These are phyloP conservation scores for Aphelocoma coerulescens DNA, from an alignment of 2,113 vertebrate species.

Conservation along the genomic window DNA sequence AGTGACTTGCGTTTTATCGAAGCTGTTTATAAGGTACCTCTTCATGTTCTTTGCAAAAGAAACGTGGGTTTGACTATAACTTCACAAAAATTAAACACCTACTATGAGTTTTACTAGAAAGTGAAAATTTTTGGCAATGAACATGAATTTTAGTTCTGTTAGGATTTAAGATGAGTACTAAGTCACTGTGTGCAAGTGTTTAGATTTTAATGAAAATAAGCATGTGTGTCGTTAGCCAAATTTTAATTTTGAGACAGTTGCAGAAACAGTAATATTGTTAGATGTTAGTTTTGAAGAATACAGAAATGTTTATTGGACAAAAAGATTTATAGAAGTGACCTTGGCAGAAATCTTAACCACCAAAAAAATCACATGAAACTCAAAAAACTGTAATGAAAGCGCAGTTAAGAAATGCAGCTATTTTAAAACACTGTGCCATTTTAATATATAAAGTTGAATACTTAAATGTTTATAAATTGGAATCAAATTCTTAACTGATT, in stretches of 20 bases:
- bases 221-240: not conserved
- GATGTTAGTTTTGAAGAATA: not conserved
- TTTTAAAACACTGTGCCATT: not conserved
- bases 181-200: not conserved
- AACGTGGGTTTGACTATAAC: not conserved
- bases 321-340: not conserved
- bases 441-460: not conserved
- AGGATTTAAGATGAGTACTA: not conserved
- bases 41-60: not conserved
- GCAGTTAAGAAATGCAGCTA: not conserved
- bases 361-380: not conserved
- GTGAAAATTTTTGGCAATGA: not conserved
- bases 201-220: not conserved
- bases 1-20: constrained; percentile 89
- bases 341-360: not conserved
- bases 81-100: not conserved
- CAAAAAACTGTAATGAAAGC: not conserved
- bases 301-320: not conserved
- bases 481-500: not conserved
- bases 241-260: not conserved
- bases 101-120: not conserved
- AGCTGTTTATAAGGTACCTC: constrained; percentile 88
- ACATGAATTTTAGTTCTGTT: not conserved
- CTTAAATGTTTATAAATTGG: not conserved
- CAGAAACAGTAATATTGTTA: not conserved